Percentiles rank a stretch among this genome's conserved stretches.
Conservation (phyloP, 1,140 invertebrate genomes). For the Vanessa atalanta region DNA sequence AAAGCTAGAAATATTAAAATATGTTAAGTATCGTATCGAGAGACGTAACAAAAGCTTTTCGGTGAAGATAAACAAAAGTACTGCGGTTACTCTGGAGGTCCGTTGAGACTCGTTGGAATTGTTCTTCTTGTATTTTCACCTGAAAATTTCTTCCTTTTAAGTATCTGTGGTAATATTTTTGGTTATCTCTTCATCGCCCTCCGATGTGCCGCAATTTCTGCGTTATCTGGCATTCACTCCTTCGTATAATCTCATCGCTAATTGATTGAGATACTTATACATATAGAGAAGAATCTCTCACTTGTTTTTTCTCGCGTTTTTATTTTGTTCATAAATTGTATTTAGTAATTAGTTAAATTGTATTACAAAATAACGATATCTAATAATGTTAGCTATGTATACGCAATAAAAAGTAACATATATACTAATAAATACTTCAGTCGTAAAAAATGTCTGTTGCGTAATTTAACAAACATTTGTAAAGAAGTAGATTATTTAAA, state of each 20-base stretch:
- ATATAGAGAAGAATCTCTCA: background rate
- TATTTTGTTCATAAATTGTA: background rate
- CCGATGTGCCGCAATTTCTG: slow-evolving; percentile 61
- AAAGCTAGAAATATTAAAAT: slow-evolving; percentile 57
- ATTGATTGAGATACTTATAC: background rate
- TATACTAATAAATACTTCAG: no score
- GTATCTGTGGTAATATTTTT: slow-evolving; percentile 60
- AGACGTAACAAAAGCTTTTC: slow-evolving; percentile 48
- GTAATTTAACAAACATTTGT: no score
- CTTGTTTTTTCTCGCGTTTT: background rate
- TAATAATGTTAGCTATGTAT: no score
- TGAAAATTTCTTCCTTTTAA: slow-evolving; percentile 63
- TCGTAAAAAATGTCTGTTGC: no score
- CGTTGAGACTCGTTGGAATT: slow-evolving; percentile 31
- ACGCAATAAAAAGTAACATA: no score
- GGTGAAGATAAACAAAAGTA: slow-evolving; percentile 42
- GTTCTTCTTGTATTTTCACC: slow-evolving; percentile 26
- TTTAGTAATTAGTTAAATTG: no score
- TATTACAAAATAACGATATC: no score
- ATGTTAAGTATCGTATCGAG: slow-evolving; percentile 50
- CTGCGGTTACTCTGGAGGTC: slow-evolving; percentile 29
- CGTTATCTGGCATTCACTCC: slow-evolving; percentile 70
- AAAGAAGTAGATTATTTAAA: no score
- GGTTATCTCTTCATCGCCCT: slow-evolving; percentile 68
- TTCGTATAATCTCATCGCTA: slow-evolving; percentile 46